Evolutionary conservation across 2,797 vertebrate species (phyloP).

Genomic region (Melanogrammus aeglefinus): DNA sequence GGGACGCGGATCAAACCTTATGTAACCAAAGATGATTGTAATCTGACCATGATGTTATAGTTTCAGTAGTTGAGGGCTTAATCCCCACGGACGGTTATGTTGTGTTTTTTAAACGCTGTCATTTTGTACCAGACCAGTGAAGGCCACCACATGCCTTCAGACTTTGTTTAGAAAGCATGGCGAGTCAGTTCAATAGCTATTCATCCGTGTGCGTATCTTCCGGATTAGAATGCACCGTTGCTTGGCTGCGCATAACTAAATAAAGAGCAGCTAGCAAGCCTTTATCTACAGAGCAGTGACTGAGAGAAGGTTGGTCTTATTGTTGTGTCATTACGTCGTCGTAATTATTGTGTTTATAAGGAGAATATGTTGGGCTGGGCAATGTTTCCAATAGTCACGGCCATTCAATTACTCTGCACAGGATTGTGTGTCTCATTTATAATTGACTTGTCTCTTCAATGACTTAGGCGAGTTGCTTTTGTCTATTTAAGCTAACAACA

Average conservation of each 20-base stretch:
- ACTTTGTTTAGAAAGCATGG: background rate
- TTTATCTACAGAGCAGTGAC: background rate
- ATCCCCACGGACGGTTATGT: constrained; percentile 9
- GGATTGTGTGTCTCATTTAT: constrained; percentile 18
- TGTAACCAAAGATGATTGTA: constrained; percentile 16
- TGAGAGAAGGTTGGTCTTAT: background rate
- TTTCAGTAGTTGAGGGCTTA: background rate
- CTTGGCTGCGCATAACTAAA: background rate
- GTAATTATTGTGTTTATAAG: background rate
- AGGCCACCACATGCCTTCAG: background rate
- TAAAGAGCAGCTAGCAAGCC: background rate
- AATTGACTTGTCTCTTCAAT: constrained; percentile 10
- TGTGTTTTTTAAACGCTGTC: background rate
- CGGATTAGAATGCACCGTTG: background rate
- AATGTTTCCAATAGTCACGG: constrained; percentile 12
- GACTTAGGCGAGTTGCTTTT: background rate
- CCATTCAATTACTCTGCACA: background rate
- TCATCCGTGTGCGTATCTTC: background rate
- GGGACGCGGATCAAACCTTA: constrained; percentile 9
- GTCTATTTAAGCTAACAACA: background rate
- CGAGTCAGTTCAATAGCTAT: background rate
- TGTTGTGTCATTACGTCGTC: background rate
- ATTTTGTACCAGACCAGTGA: background rate
- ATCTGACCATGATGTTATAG: constrained; percentile 8
- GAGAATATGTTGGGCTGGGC: constrained; percentile 3